Base-by-base conservation (phyloP, 2,888 invertebrate species). In the Melangyna quadrimaculata region DNA sequence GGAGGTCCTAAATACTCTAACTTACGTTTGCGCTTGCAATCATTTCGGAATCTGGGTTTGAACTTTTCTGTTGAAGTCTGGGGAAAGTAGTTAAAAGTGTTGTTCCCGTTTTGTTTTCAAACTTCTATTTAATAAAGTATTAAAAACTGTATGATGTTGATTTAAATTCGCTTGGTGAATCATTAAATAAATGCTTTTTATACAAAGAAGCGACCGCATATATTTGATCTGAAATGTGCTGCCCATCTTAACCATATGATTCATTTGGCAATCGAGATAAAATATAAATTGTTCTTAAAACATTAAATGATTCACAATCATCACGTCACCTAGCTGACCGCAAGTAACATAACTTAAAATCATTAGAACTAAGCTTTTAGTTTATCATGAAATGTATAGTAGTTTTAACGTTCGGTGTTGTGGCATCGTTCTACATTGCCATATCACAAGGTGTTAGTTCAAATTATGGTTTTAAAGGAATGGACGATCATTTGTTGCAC, bases 381-480 rank as follows among this genome's bases (percentile, higher is more conserved):
- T 67, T 57, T 22, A 35, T 35, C 24, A 86, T 86, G 84, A 86
- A 80, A 17, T 8, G 61, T 6, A 19, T 74, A 8, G 45, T 45
- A 22, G 82, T 78, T n/a, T 43, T 83, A 19, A 27, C 88, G 22
- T 45, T 84, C 0, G 53, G 43, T 14, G 77, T 73, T 14, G 37
- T 87, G 40, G 63, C 87, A 12, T 61, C 79, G 22, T 67, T 88
- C 0, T 71, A 53, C 17, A 29, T 74, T 1, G 78, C 73, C 2
- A 75, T 79, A 19, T 74, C 83, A 55, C 59, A 84, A 19, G 88
- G 87, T 14, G 69, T 72, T 12, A 89, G 88, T 77, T 84, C 82
- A 12, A 88, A 88, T 0, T 89, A 83, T 78, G 89, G 89, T 1
- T 14, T 24, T 17, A 43, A 88, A 5, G 78, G 88, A n/a, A 51